These are phyloP conservation scores for Scartelaos histophorus DNA, from an alignment of 2,113 vertebrate species.

Conservation along the genomic window DNA sequence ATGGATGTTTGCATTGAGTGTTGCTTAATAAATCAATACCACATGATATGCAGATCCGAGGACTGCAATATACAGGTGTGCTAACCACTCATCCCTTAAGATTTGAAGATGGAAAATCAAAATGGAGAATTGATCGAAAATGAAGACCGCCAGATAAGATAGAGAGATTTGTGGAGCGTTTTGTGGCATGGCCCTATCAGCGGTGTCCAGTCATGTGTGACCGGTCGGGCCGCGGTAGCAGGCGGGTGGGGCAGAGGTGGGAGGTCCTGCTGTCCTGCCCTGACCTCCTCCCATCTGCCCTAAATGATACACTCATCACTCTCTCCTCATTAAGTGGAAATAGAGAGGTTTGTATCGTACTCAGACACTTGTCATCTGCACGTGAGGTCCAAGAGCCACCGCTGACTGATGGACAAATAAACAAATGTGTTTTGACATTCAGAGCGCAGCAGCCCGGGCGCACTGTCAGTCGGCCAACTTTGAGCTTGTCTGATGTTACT, in stretches of 20 bases:
- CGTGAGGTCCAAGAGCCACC: not conserved
- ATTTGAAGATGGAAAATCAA: conserved; percentile 22
- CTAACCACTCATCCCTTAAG: not conserved
- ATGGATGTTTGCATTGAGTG: not conserved
- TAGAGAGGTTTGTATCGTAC: not conserved
- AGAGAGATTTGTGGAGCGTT: conserved; percentile 16
- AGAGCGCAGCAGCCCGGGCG: conserved; percentile 6
- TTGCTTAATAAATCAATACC: not conserved
- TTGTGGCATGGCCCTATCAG: conserved; percentile 12
- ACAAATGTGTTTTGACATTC: conserved; percentile 31
- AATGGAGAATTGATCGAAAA: conserved; percentile 27
- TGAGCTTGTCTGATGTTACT: conserved; percentile 20
- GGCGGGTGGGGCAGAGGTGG: conserved; percentile 5
- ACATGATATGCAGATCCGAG: not conserved
- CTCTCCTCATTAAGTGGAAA: not conserved
- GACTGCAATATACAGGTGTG: not conserved
- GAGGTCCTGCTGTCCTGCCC: conserved; percentile 29
- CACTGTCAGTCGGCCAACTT: conserved; percentile 33
- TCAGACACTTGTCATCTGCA: not conserved
- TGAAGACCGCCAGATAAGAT: conserved; percentile 24
- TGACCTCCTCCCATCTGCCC: conserved; percentile 45
- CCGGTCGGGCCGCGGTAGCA: conserved; percentile 27
- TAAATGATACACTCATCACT: conserved; percentile 10
- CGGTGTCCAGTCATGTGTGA: conserved; percentile 54
- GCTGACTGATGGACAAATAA: conserved; percentile 22